phyloP scores from a whole-genome alignment of 2,888 invertebrate species.

The Heliconius aoede region DNA sequence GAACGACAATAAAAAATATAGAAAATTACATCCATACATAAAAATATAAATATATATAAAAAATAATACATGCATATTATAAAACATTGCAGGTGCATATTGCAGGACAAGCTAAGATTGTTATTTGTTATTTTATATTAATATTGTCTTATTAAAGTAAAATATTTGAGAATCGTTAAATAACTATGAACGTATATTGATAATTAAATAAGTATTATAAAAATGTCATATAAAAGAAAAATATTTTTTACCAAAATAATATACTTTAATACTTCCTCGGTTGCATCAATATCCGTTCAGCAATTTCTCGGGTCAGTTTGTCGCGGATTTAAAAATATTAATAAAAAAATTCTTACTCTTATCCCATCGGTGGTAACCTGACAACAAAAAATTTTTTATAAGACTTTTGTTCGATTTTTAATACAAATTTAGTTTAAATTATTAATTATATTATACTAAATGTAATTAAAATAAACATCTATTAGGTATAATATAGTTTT shows the following conservation, averaged over 20 bases:
- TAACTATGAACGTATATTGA: not conserved
- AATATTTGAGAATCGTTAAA: not conserved
- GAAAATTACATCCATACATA: no score
- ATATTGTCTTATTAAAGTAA: not conserved
- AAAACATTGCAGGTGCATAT: constrained; percentile 3
- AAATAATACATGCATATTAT: not conserved
- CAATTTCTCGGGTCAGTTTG: constrained; percentile 19
- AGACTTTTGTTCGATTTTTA: constrained; percentile 23
- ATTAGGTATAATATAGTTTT: not conserved
- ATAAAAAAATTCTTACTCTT: constrained; percentile 47
- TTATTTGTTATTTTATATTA: not conserved
- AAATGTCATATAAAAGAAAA: not conserved
- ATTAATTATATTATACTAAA: not conserved
- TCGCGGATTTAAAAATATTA: constrained; percentile 24
- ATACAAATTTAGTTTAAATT: constrained; percentile 8
- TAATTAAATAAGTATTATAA: not conserved
- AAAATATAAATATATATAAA: no score
- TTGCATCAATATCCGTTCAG: constrained; percentile 32
- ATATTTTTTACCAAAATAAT: constrained; percentile 7
- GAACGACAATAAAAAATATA: not conserved
- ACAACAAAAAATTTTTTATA: constrained; percentile 46
- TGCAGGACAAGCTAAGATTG: not conserved
- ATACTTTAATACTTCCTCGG: constrained; percentile 26
- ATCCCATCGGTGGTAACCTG: constrained; percentile 50
- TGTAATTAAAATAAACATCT: not conserved